A percentile compares a stretch with the other conserved stretches of the same genome.
These are phyloP conservation scores for Drosophila gaucha DNA, from an alignment of 2,888 invertebrate species.

Conservation along the genomic window DNA sequence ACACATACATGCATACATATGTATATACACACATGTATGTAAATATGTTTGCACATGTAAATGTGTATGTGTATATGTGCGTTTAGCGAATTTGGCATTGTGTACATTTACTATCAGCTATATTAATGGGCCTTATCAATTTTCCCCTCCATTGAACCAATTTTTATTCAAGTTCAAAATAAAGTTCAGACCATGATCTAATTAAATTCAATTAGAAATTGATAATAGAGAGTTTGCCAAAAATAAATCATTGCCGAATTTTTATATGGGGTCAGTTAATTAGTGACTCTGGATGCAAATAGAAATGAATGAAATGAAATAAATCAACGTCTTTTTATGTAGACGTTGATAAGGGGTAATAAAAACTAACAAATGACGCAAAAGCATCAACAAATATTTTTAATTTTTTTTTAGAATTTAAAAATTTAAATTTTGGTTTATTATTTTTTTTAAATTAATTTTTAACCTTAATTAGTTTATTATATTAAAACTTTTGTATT, in stretches of 20 bases:
- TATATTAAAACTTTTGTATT: background rate
- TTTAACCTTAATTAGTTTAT: background rate
- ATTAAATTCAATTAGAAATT: slow-evolving; percentile 24
- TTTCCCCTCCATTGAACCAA: background rate
- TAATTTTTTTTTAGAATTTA: background rate
- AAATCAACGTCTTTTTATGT: slow-evolving; percentile 17
- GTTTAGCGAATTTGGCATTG: slow-evolving; percentile 24
- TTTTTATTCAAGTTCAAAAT: slow-evolving; percentile 6
- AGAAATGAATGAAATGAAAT: slow-evolving; percentile 22
- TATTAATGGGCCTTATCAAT: slow-evolving; percentile 36
- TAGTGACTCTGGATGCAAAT: slow-evolving; percentile 33
- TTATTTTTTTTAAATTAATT: background rate
- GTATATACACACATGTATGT: background rate
- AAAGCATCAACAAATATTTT: background rate
- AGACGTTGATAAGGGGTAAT: slow-evolving; percentile 9
- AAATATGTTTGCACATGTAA: background rate
- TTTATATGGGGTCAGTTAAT: slow-evolving; percentile 48
- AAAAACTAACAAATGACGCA: slow-evolving; percentile 48
- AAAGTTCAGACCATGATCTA: slow-evolving; percentile 16
- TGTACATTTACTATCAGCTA: slow-evolving; percentile 26
- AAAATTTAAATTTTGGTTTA: background rate
- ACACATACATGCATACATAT: slow-evolving; percentile 3
- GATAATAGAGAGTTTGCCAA: slow-evolving; percentile 36
- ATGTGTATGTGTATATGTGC: background rate
- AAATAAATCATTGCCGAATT: slow-evolving; percentile 40